Evolutionary conservation across 2,797 vertebrate species (phyloP).

Genomic region (Gymnothorax reevesii): DNA sequence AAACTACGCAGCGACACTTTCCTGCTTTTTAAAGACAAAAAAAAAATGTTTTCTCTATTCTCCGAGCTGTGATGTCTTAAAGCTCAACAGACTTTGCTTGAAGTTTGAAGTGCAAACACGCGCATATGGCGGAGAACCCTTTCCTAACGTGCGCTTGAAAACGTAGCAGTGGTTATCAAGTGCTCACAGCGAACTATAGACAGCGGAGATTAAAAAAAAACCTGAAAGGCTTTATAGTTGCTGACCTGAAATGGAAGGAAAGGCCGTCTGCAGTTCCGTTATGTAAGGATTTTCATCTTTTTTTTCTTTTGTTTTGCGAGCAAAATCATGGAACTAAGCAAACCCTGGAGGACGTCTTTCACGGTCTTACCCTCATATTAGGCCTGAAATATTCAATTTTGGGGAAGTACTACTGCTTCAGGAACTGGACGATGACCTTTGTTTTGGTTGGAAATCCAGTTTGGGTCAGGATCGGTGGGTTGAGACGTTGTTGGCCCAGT

Average conservation of each 20-base stretch:
- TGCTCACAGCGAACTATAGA: constrained; percentile 68
- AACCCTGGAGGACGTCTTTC: constrained; percentile 12
- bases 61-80: constrained; percentile 71
- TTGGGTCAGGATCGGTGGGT: constrained; percentile 42
- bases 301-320: constrained; percentile 3
- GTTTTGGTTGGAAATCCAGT: constrained; percentile 17
- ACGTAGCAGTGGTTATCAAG: constrained; percentile 76
- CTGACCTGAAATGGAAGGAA: constrained; percentile 57
- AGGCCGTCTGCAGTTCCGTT: constrained; percentile 56
- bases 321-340: constrained; percentile 29
- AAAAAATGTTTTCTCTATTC: constrained; percentile 60
- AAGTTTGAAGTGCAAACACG: constrained; percentile 66
- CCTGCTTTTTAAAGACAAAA: constrained; percentile 65
- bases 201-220: constrained; percentile 67
- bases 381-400: constrained; percentile 45
- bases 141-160: constrained; percentile 80
- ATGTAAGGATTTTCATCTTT: constrained; percentile 17
- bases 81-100: constrained; percentile 65
- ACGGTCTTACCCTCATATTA: constrained; percentile 44
- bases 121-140: constrained; percentile 55
- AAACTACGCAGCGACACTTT: constrained; percentile 80
- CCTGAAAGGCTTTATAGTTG: constrained; percentile 61
- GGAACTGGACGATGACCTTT: constrained; percentile 42
- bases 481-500: constrained; percentile 56
- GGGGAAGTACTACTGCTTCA: constrained; percentile 54